Evolutionary conservation across 2,888 invertebrate species (phyloP), one percentile per base, ranked within the genome.

Genomic region (Xestia ashworthii): DNA sequence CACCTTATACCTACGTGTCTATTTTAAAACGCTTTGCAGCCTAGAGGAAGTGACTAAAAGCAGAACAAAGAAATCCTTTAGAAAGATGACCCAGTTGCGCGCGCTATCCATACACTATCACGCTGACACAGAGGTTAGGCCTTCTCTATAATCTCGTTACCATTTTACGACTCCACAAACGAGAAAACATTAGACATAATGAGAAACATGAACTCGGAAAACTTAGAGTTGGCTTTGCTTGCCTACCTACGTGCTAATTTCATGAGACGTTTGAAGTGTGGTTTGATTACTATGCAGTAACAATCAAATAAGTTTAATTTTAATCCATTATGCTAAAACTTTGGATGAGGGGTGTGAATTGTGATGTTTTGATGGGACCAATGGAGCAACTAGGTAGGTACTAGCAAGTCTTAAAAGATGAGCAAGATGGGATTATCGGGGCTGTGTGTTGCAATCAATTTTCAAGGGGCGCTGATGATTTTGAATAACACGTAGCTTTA

Each of bases 181-280:
- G 48, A 44, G 14, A 41, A 76, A 76, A 55, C n/a, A 19, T 32
- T n/a, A 65, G 19, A 9, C 16, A 22, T 9, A n/a, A 50, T 46
- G n/a, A 76, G 25, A 48, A 74, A 48, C 32, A n/a, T 12, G 8
- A 64, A 32, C 4, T 41, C 19, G 16, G 44, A 44, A 25, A 46
- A 25, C 22, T 48, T 32, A 44, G 41, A 9, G 32, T 9, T 44
- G n/a, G 76, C 19, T 55, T 74, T 22, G 75, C 75, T 73, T 74
- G 38, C 38, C 32, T 19, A 60, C 38, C 32, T 19, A 60, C 62
- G 62, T 38, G 38, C 19, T 62, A 38, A 62, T 62, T 32, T 62
- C 38, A 38, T 62, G 8, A 55, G 65, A 62, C 46, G n/a, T 75
- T 82, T 82, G 64, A 64, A 75, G 82, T 68, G 71, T 86, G 82